Conservation (phyloP, 2,888 invertebrate species). For the Apodemia duryi region DNA sequence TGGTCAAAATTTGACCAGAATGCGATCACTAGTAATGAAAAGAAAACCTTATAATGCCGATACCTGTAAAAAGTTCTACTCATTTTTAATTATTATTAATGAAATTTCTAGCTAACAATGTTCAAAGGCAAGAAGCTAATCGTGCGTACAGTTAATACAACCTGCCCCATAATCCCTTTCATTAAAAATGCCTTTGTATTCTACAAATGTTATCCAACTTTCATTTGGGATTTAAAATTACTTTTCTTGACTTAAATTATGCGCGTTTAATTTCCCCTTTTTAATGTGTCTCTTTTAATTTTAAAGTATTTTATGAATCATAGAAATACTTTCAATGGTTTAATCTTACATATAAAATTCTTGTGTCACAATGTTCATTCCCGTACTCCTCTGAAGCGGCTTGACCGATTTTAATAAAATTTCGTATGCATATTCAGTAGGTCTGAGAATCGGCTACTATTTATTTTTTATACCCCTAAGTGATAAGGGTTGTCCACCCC, state of each 20-base stretch:
- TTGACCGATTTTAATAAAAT: too few relatives aligned
- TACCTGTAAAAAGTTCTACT: not conserved
- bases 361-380: too few relatives aligned
- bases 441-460: too few relatives aligned
- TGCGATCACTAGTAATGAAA: too few relatives aligned
- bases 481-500: too few relatives aligned
- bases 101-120: not conserved
- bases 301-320: not conserved
- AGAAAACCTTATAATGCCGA: too few relatives aligned
- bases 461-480: too few relatives aligned
- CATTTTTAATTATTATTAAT: not conserved
- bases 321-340: too few relatives aligned
- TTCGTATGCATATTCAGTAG: too few relatives aligned
- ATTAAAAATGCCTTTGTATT: slow-evolving; percentile 16
- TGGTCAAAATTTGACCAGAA: too few relatives aligned
- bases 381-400: too few relatives aligned
- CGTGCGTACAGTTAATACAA: not conserved
- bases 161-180: slow-evolving; percentile 15
- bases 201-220: slow-evolving; percentile 10
- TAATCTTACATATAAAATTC: too few relatives aligned
- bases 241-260: slow-evolving; percentile 4
- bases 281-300: slow-evolving; percentile 4
- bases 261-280: not conserved
- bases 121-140: slow-evolving; percentile 12
- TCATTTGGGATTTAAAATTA: slow-evolving; percentile 6